Base-by-base conservation (phyloP, 2,113 vertebrate species). In the Nesogale talazaci region DNA sequence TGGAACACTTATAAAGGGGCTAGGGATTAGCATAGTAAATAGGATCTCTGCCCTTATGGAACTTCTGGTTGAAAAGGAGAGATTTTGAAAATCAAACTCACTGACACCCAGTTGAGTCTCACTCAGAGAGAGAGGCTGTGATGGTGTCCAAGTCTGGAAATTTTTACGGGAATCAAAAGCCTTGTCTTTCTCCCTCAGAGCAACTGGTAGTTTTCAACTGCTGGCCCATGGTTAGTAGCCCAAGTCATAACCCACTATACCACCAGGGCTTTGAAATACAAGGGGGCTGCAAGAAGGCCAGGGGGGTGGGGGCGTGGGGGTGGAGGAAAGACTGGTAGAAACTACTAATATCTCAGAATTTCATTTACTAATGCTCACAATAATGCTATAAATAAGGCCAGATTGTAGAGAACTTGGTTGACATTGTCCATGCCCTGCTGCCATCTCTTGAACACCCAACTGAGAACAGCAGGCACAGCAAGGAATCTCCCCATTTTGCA, bases 11-110 rank as follows among this genome's bases (percentile, higher is more conserved):
- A 67, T 46, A 70, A 59, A 42, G 14, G 56, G 3, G 6, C 70
- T 74, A 69, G n/a, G 36, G 46, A 12, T 70, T 31, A 74, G 1
- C 36, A 11, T 63, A 40, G 22, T 29, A 74, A 38, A 74, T 12
- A 63, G 38, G n/a, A 61, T 77, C 56, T 12, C 61, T 78, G 16
- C 42, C 63, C n/a, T 82, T 67, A 59, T 70, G 19, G 57, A 34
- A 79, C n/a, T 20, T 93, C 63, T 67, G 63, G 27, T 94, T 5
- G 52, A 40, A 88, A 85, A 86, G 23, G 57, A 81, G 92, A 94
- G 67, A 89, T 52, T 52, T 52, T 12, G 14, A 52, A 52, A 52
- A 52, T 52, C 46, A 52, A 11, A 52, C 4, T 52, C 46, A 52
- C 46, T 52, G 5, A 2, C 46, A 52, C 46, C 46, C 46, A 10